Percentiles rank a stretch among this genome's conserved stretches.
phyloP scores from a whole-genome alignment of 2,113 vertebrate species.

The Chaenogobius annularis region DNA sequence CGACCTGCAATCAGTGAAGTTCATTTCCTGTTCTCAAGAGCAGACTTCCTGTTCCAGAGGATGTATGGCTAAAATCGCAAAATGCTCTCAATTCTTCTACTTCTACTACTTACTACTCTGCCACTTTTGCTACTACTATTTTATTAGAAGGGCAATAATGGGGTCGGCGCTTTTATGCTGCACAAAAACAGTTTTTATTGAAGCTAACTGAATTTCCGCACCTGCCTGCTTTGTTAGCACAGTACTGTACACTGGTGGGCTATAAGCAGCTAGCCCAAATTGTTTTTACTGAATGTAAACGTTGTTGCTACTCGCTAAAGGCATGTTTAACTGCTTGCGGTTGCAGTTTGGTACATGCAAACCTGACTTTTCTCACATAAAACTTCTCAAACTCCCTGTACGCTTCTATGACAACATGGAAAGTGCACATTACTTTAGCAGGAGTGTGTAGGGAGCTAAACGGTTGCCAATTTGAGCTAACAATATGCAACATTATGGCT shows the following conservation, averaged over 20 bases:
- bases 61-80: background rate
- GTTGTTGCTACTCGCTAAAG: slow-evolving; percentile 4
- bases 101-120: too few relatives aligned
- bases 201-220: background rate
- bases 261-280: slow-evolving; percentile 26
- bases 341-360: slow-evolving; percentile 6
- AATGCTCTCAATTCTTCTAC: too few relatives aligned
- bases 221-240: slow-evolving; percentile 9
- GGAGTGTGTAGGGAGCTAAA: background rate
- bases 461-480: background rate
- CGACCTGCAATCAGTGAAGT: slow-evolving; percentile 49
- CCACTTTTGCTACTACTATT: too few relatives aligned
- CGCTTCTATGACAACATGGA: slow-evolving; percentile 58
- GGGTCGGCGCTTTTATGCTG: too few relatives aligned
- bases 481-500: slow-evolving; percentile 7
- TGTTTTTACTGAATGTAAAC: slow-evolving; percentile 17
- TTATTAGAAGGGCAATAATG: too few relatives aligned
- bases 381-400: slow-evolving; percentile 10
- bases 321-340: slow-evolving; percentile 23
- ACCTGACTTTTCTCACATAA: slow-evolving; percentile 2
- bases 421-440: slow-evolving; percentile 12
- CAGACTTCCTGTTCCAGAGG: slow-evolving; percentile 52
- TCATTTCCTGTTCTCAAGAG: slow-evolving; percentile 57
- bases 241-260: slow-evolving; percentile 19
- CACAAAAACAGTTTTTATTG: background rate